A percentile compares a stretch with the other conserved stretches of the same genome.
phyloP scores from a whole-genome alignment of 2,113 vertebrate genomes.

The Tragelaphus strepsiceros region DNA sequence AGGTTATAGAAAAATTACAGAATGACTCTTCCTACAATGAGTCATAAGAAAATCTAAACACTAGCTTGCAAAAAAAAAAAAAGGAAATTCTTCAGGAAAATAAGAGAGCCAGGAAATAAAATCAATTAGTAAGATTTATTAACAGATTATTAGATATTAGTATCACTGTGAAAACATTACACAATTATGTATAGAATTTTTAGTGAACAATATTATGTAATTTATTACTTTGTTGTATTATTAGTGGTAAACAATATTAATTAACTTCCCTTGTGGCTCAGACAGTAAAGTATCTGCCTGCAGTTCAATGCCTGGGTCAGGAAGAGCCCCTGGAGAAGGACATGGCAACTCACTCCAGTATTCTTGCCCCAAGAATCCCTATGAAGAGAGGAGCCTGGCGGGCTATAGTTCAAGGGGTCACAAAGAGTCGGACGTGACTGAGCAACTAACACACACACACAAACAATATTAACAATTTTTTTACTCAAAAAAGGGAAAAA shows the following conservation, averaged over 20 bases:
- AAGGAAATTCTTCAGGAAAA: background rate
- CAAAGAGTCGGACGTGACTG: background rate
- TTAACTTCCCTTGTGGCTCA: background rate
- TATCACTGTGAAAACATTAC: background rate
- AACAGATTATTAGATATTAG: background rate
- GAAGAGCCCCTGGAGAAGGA: background rate
- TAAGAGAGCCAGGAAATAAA: background rate
- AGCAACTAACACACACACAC: background rate
- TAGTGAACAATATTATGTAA: background rate
- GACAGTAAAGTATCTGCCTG: background rate
- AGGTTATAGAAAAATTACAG: background rate
- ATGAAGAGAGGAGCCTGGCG: background rate
- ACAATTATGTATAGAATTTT: background rate
- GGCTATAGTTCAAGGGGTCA: background rate
- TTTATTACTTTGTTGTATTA: background rate
- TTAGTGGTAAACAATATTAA: background rate
- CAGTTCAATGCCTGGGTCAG: background rate
- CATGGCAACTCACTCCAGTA: background rate
- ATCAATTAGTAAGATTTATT: constrained; percentile 14
- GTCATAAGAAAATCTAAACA: background rate
- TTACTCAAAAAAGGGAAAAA: background rate
- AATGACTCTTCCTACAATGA: background rate
- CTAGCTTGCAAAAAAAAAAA: background rate
- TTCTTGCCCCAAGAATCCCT: background rate
- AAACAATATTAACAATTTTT: background rate